These are phyloP conservation scores for Scrobipalpa costella DNA, from an alignment of 2,888 invertebrate genomes.

Conservation along the genomic window DNA sequence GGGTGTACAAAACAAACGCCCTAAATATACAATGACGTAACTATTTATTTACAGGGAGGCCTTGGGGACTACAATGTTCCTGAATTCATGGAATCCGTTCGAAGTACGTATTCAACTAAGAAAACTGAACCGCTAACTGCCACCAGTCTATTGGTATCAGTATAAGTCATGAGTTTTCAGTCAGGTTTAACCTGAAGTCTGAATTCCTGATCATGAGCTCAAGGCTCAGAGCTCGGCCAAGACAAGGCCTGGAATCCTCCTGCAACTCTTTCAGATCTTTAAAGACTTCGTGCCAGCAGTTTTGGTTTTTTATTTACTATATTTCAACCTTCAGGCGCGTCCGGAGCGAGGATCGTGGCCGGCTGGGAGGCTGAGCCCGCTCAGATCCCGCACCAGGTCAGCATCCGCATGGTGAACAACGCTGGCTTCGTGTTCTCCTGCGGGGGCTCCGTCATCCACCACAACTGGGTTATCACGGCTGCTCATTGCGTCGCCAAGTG, in stretches of 20 bases:
- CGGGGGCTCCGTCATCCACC: slow-evolving; percentile 54
- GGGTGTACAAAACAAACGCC: too few relatives aligned
- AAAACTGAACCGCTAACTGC: too few relatives aligned
- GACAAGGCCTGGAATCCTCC: too few relatives aligned
- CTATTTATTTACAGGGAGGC: slow-evolving; percentile 1
- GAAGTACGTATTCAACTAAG: neutral
- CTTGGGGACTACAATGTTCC: neutral
- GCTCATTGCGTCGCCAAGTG: slow-evolving; percentile 59
- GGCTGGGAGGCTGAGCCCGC: slow-evolving; percentile 53
- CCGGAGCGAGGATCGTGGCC: slow-evolving; percentile 44
- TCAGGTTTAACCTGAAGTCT: too few relatives aligned
- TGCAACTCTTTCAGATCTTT: too few relatives aligned
- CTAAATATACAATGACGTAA: too few relatives aligned
- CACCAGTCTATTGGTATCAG: too few relatives aligned
- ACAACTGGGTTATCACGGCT: slow-evolving; percentile 55
- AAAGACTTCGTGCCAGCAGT: too few relatives aligned
- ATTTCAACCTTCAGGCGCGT: slow-evolving; percentile 14
- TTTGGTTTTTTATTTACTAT: neutral
- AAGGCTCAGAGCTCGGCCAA: too few relatives aligned
- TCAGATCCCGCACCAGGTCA: slow-evolving; percentile 56
- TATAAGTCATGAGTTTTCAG: too few relatives aligned
- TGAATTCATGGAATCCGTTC: neutral
- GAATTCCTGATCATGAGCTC: too few relatives aligned
- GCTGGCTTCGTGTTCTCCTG: slow-evolving; percentile 50
- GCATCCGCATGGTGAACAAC: slow-evolving; percentile 49